A percentile compares a stretch with the other conserved stretches of the same genome.
Evolutionary conservation across 2,888 invertebrate genomes (phyloP).

Genomic region (Gasteruption jaculator): DNA sequence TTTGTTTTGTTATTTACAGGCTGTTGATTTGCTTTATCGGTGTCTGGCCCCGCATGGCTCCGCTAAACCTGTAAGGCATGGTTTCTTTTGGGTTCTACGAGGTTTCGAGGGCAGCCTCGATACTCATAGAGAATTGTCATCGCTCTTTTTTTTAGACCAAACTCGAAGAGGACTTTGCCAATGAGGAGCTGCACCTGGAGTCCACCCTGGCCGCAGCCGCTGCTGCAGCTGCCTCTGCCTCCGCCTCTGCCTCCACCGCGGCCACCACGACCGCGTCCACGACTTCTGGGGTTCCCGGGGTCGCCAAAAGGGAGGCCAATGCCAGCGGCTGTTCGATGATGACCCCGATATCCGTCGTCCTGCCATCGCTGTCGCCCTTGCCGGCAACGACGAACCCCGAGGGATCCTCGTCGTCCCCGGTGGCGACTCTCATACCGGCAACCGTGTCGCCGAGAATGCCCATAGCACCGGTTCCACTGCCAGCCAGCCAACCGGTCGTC

Average conservation of each 20-base stretch:
- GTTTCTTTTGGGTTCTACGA: slow-evolving; percentile 45
- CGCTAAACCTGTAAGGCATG: slow-evolving; percentile 52
- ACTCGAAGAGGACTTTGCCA: slow-evolving; percentile 47
- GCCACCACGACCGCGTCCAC: slow-evolving; percentile 10
- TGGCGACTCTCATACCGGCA: slow-evolving; percentile 32
- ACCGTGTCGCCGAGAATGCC: slow-evolving; percentile 28
- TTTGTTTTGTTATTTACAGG: slow-evolving; percentile 51
- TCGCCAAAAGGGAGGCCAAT: not conserved
- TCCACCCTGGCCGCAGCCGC: slow-evolving; percentile 22
- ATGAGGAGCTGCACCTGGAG: slow-evolving; percentile 43
- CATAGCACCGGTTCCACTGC: slow-evolving; percentile 31
- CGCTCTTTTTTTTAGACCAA: slow-evolving; percentile 44
- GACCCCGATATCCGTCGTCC: slow-evolving; percentile 40
- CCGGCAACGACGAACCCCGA: slow-evolving; percentile 25
- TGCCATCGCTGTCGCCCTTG: slow-evolving; percentile 43
- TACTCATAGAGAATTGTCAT: slow-evolving; percentile 28
- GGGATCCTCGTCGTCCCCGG: slow-evolving; percentile 25
- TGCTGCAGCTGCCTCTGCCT: slow-evolving; percentile 5
- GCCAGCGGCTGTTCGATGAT: slow-evolving; percentile 25
- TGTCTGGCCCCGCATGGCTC: slow-evolving; percentile 52
- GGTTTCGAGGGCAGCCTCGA: slow-evolving; percentile 22
- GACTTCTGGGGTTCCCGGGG: too few relatives aligned
- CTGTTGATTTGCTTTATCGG: slow-evolving; percentile 52
- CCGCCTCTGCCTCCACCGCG: too few relatives aligned
- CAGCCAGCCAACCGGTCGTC: slow-evolving; percentile 27